Evolutionary conservation across 1,140 invertebrate genomes (phyloP), one percentile per base, ranked within the genome.

Genomic region (Heterodera schachtii): DNA sequence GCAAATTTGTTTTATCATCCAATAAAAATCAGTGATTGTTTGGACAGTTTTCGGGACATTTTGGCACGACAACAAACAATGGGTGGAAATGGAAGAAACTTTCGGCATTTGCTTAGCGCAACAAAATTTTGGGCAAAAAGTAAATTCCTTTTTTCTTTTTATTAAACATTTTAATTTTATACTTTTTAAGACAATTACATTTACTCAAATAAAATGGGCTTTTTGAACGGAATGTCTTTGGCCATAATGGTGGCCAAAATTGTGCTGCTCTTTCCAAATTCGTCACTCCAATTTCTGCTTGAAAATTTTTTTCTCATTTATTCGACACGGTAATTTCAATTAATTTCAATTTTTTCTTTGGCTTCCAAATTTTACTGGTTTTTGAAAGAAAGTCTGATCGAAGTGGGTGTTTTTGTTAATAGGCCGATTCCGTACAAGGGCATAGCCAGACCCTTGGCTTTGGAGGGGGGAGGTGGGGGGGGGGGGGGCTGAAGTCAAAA

Each of bases 151-250:
- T 11, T 60, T 60, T 16, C 13, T 60, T 60, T 13, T 13, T 60
- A 3, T 60, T 60, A 4, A 60, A 60, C 19, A n/a, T 60, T 16
- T 60, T 16, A 16, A 1, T 60, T 60, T 60, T 49, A 9, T 16
- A 16, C 16, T 60, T 11, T 41, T 41, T n/a, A n/a, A 74, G 73
- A 57, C 52, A 74, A 74, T 74, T 74, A 49, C 21, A 74, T 74
- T 9, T 74, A 74, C 21, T 47, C 46, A 74, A 57, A 57, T 6
- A 74, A 74, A 74, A 49, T 49, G 46, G 73, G 73, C 7, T 74
- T 41, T 74, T 74, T 74, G 52, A 74, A 74, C 52, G 73, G 73
- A 74, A 49, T 57, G 46, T 31, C 31, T 74, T 74, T 74, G 21
- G 4, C 73, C 52, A 74, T 74, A 6, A 49, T 74, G 52, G 52